phyloP scores from a whole-genome alignment of 2,797 vertebrate genomes.

The Halcyon leucocephala region DNA sequence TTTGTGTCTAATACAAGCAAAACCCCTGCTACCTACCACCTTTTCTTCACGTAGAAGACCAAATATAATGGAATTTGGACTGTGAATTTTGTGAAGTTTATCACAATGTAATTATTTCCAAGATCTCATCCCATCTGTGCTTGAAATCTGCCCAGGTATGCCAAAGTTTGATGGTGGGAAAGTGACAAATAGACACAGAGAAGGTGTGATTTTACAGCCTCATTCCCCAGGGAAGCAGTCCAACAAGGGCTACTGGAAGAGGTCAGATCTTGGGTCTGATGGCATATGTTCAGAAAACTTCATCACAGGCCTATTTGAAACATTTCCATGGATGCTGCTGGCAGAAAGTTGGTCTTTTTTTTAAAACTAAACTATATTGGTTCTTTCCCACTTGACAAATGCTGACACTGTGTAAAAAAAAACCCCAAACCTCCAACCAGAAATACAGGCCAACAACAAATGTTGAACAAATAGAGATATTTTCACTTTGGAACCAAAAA shows the following conservation, averaged over 20 bases:
- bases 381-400: neutral
- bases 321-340: constrained; percentile 31
- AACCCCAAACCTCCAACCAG: neutral
- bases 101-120: neutral
- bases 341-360: neutral
- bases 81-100: neutral
- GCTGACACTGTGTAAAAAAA: neutral
- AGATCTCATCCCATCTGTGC: constrained; percentile 44
- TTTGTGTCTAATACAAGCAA: neutral
- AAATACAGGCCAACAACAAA: constrained; percentile 27
- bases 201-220: constrained; percentile 50
- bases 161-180: neutral
- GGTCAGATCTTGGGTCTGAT: neutral
- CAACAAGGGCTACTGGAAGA: neutral
- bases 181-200: neutral
- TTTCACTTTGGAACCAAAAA: constrained; percentile 34
- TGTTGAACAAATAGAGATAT: constrained; percentile 38
- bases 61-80: neutral
- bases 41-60: neutral
- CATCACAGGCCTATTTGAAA: neutral
- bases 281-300: constrained; percentile 42
- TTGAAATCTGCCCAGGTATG: neutral
- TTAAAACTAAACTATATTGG: neutral
- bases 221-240: constrained; percentile 3
- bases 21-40: neutral